Evolutionary conservation across 2,888 invertebrate species (phyloP).

Genomic region (Acleris holmiana): DNA sequence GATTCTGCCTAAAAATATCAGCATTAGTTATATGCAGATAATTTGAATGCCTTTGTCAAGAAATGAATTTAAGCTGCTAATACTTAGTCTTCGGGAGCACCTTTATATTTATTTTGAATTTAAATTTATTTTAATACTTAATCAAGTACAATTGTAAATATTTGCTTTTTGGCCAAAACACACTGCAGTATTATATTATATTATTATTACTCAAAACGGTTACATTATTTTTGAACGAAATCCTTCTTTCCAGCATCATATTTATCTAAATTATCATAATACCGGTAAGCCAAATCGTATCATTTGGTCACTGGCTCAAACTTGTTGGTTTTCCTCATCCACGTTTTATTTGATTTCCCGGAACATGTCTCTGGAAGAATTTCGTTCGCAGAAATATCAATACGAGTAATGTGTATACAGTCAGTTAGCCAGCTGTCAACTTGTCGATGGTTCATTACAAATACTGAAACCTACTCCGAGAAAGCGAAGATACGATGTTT

Average conservation of each 20-base stretch:
- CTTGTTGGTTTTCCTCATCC: constrained; percentile 35
- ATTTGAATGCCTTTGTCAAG: no score
- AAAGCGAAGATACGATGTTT: neutral
- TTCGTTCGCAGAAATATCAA: constrained; percentile 25
- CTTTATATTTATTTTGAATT: no score
- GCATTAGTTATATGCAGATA: no score
- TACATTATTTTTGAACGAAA: neutral
- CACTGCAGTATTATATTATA: no score
- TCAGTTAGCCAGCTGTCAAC: constrained; percentile 26
- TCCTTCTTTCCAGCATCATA: neutral
- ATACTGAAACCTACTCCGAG: neutral
- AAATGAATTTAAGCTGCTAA: no score
- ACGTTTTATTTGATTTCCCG: constrained; percentile 35
- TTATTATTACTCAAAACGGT: no score
- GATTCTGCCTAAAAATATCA: constrained; percentile 4
- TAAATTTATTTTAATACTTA: no score
- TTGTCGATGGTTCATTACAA: neutral
- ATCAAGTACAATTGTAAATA: no score
- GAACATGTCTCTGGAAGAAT: constrained; percentile 24
- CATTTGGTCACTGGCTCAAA: constrained; percentile 36
- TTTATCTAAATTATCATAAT: constrained; percentile 30
- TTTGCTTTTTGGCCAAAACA: no score
- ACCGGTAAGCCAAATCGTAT: constrained; percentile 33
- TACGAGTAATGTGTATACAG: constrained; percentile 14
- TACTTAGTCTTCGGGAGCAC: no score